Base-by-base conservation (phyloP, 2,888 invertebrate genomes). In the Epinotia bilunana region DNA sequence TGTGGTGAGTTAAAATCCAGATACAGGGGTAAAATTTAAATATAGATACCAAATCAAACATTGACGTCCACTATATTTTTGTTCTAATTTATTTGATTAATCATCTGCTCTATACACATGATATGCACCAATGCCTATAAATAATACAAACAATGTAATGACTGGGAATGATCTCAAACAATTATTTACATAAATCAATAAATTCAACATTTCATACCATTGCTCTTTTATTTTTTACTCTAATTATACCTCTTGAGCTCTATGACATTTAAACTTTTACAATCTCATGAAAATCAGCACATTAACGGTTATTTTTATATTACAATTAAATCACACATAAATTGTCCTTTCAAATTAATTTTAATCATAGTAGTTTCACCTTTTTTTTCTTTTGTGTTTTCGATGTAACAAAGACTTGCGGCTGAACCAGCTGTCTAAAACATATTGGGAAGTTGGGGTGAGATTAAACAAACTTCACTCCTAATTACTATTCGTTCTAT, bases 51-150 rank as follows among this genome's bases (percentile, higher is more conserved):
- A 85, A 90, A 90, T 90, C 75, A 92, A 91, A 91, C 86, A 85
- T 83, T 83, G 75, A 78, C 81, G 64, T 91, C 82, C 89, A 88
- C 88, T 90, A 88, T 88, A 88, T 90, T 91, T 91, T 84, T 53
- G 77, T 90, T 93, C 93, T 93, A 94, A 92, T 94, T 94, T 93
- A 93, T 93, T 94, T 89, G 93, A 93, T 90, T 94, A 93, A 91
- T 91, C 93, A 91, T 93, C 93, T 91, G 93, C 88, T 89, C 92
- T 93, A 93, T 92, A 93, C 93, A 94, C 94, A 93, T 94, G 94
- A 94, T 94, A 94, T 94, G 94, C 94, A 93, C 93, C 94, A 93
- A 93, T 93, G 93, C 90, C 91, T 93, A 93, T 92, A 92, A 93
- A 93, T 93, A 89, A 94, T 91, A 92, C 86, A 92, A 93, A 93